phyloP scores from a whole-genome alignment of 1,140 invertebrate species.

The Gonioctena quinquepunctata region DNA sequence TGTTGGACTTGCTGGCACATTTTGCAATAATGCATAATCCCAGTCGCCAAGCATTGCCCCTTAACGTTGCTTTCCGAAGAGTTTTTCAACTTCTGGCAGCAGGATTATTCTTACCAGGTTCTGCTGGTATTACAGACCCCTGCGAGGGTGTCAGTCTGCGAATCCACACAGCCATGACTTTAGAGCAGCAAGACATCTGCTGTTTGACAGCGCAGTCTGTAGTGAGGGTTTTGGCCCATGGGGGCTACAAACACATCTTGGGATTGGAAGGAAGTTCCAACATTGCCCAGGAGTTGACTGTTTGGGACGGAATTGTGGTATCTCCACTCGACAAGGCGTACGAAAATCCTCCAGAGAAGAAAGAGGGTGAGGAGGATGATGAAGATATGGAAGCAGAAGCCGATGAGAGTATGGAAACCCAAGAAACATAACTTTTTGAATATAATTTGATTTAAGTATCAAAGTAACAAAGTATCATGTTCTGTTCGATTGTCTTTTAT shows the following conservation, averaged over 20 bases:
- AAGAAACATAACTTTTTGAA: slow-evolving; percentile 18
- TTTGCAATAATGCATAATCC: slow-evolving; percentile 97
- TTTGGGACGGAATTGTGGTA: slow-evolving; percentile 94
- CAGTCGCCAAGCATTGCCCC: slow-evolving; percentile 85
- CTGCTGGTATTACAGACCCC: slow-evolving; percentile 91
- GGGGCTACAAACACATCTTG: slow-evolving; percentile 88
- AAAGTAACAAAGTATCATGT: no score
- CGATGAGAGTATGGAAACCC: slow-evolving; percentile 57
- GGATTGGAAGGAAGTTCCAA: slow-evolving; percentile 72
- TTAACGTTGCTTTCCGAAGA: slow-evolving; percentile 86
- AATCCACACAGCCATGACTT: slow-evolving; percentile 87
- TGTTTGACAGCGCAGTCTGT: slow-evolving; percentile 89
- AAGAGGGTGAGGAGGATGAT: slow-evolving; percentile 59
- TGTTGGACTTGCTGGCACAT: slow-evolving; percentile 93
- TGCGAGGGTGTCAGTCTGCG: slow-evolving; percentile 88
- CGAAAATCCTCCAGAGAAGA: slow-evolving; percentile 64
- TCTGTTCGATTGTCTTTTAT: neutral
- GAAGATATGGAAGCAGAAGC: slow-evolving; percentile 60
- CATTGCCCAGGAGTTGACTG: slow-evolving; percentile 83
- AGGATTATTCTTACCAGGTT: slow-evolving; percentile 94
- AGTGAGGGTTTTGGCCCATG: slow-evolving; percentile 85
- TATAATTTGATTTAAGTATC: no score
- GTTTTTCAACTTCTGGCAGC: slow-evolving; percentile 88
- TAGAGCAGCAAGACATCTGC: slow-evolving; percentile 94
- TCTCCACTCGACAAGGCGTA: slow-evolving; percentile 91